Base-by-base conservation (phyloP, 1,140 invertebrate species). In the Apis florea region DNA sequence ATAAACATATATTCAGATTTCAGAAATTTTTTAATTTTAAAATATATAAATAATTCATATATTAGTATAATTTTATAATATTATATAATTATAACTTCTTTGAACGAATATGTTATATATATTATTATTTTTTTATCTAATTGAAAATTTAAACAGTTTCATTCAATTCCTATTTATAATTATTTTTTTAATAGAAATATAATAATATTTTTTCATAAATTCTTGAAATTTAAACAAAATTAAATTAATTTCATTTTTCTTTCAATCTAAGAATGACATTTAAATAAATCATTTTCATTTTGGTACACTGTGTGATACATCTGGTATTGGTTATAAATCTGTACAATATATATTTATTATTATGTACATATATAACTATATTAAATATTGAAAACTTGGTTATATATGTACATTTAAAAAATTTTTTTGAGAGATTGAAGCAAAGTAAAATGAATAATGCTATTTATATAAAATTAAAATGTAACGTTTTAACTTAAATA, bases 301-400 rank as follows among this genome's bases (percentile, higher is more conserved):
- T 12, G 21, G 31, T 47, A 58, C 54, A 72, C 59, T 47, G 54
- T 72, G 54, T 6, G 53, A 72, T 21, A 58, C 10, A 5, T 31
- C 26, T 68, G n/a, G 5, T 40, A 40, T 26, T 26, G 24, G 9
- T 71, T 71, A 56, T 71, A 58, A 31, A 58, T 58, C 53, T 71
- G 54, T 71, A 58, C 67, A 69, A 47, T n/a, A 70, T 70, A 53
- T 73, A 59, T 61, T 49, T 59, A 61, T 5, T 61, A 47, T 74
- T 49, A 61, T 59, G n/a, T 61, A 74, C 47, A 61, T 47, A 24
- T 69, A 69, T 51, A 26, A 69, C 47, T 69, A 69, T 53, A 24
- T 19, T 69, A 69, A n/a, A 75, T 63, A 53, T 40, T 24, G 15
- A 47, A 21, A 13, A 64, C 10, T 61, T 51, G 59, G 10, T 63